A percentile compares a stretch with the other conserved stretches of the same genome.
Conservation (phyloP, 2,888 invertebrate species). For the Himalopsyche kuldschensis region DNA sequence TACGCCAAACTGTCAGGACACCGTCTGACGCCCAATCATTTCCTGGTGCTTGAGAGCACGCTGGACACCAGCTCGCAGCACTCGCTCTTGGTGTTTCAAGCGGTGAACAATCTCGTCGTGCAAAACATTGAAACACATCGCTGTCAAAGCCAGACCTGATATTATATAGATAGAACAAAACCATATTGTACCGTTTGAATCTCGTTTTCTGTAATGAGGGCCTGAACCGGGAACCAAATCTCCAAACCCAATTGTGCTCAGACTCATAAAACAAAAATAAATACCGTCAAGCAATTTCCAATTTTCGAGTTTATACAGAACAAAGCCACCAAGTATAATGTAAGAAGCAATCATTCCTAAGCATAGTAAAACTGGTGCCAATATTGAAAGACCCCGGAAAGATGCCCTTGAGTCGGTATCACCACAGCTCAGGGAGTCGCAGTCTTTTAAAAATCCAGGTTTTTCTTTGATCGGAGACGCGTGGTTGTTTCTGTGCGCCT, state of each 20-base stretch:
- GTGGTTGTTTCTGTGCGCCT: conserved; percentile 54
- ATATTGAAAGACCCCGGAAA: conserved; percentile 73
- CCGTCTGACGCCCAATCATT: conserved; percentile 1
- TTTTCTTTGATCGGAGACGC: conserved; percentile 54
- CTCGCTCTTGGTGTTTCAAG: conserved; percentile 63
- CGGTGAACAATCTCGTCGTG: conserved; percentile 87
- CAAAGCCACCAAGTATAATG: conserved; percentile 86
- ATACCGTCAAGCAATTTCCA: conserved; percentile 91
- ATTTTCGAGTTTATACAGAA: conserved; percentile 87
- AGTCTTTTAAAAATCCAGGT: conserved; percentile 54
- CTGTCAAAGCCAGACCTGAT: conserved; percentile 84
- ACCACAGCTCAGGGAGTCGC: conserved; percentile 63
- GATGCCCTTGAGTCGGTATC: conserved; percentile 71
- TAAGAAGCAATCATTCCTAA: conserved; percentile 88
- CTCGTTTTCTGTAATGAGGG: conserved; percentile 50
- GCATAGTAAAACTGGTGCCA: conserved; percentile 88
- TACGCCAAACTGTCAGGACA: conserved; percentile 38
- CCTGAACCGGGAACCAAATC: conserved; percentile 77
- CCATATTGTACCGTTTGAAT: conserved; percentile 74
- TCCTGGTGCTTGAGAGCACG: conserved; percentile 50
- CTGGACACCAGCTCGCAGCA: conserved; percentile 40
- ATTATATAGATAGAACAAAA: conserved; percentile 89
- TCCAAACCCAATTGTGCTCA: conserved; percentile 90
- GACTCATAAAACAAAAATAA: conserved; percentile 94
- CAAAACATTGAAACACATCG: conserved; percentile 88